phyloP scores from a whole-genome alignment of 2,113 vertebrate species.

The Drymodes brunneopygia region DNA sequence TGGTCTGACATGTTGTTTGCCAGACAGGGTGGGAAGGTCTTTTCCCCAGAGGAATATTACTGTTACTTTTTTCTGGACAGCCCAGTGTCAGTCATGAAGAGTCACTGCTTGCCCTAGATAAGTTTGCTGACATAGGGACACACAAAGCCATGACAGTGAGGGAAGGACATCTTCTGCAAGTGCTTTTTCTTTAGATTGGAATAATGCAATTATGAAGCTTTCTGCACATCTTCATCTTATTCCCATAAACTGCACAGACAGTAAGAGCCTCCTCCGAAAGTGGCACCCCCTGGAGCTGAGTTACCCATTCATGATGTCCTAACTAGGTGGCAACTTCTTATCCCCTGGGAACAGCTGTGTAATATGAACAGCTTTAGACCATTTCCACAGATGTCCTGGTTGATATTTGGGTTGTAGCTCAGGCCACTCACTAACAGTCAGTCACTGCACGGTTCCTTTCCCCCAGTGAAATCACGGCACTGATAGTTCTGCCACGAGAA shows the following conservation, averaged over 20 bases:
- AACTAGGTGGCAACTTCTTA: background rate
- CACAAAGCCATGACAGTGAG: background rate
- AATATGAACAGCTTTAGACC: background rate
- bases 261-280: background rate
- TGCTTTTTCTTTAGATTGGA: background rate
- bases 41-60: background rate
- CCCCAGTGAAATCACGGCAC: background rate
- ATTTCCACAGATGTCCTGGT: background rate
- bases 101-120: background rate
- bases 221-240: background rate
- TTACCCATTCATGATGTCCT: background rate
- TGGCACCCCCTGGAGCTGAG: accelerated
- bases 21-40: background rate
- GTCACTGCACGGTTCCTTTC: background rate
- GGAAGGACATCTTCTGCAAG: background rate
- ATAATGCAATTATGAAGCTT: background rate
- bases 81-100: background rate
- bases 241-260: background rate
- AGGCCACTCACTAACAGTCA: background rate
- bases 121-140: background rate
- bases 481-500: background rate
- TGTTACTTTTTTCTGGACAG: background rate
- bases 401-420: background rate
- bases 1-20: background rate
- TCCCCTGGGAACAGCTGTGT: background rate